Conservation (phyloP, 53 echinoderm and acorn worm genomes). For the Luidia sarsii region DNA sequence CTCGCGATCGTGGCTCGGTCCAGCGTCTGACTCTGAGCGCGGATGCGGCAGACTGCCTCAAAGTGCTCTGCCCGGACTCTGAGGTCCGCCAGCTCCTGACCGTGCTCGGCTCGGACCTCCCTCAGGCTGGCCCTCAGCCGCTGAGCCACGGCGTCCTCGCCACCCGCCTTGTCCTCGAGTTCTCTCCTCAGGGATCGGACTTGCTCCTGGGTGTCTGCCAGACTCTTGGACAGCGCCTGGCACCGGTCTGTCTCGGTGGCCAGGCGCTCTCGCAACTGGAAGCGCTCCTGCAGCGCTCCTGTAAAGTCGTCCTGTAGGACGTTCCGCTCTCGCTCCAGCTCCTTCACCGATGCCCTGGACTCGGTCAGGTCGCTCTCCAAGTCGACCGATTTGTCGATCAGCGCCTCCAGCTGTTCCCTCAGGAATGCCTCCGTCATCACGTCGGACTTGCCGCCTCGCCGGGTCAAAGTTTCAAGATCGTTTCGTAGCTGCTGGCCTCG, state of each 20-base stretch:
- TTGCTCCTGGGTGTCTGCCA: slow-evolving; percentile 10
- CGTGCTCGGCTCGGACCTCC: slow-evolving; percentile 17
- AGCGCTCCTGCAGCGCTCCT: slow-evolving; percentile 1
- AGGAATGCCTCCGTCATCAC: neutral
- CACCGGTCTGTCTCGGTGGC: neutral
- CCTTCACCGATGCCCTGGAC: neutral
- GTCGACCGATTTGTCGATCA: slow-evolving; percentile 1
- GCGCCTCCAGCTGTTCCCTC: slow-evolving; percentile 11
- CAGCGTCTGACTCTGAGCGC: neutral
- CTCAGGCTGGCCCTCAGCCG: slow-evolving; percentile 13
- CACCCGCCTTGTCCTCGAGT: slow-evolving; percentile 8
- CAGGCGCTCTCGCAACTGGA: slow-evolving; percentile 12
- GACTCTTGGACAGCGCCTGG: neutral
- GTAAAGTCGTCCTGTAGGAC: slow-evolving; percentile 35
- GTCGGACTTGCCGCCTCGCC: too few species aligned
- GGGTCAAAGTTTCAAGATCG: neutral
- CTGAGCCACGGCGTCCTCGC: too few species aligned
- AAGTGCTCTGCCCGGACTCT: slow-evolving; percentile 22
- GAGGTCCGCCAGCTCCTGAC: neutral
- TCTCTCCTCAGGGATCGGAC: slow-evolving; percentile 18
- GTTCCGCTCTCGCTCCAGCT: slow-evolving; percentile 23
- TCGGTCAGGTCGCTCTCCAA: slow-evolving; percentile 27
- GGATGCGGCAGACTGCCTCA: slow-evolving; percentile 32
- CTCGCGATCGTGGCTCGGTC: neutral
- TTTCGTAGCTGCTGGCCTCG: neutral